Base-by-base conservation (phyloP, 2,797 vertebrate species). In the Acanthurus lineatus region DNA sequence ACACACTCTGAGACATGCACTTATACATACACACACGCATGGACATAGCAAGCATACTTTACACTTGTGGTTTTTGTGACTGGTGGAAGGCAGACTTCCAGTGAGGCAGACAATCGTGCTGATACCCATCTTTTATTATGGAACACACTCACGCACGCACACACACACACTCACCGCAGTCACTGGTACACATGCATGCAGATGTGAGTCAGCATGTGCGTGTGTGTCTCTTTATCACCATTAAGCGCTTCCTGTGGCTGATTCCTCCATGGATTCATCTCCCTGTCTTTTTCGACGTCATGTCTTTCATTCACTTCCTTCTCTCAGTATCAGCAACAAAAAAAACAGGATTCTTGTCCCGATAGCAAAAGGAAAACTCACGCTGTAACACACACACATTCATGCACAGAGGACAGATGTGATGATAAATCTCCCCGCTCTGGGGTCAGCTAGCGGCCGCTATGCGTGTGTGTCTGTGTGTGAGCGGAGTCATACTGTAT, bases 31-130 rank as follows among this genome's bases (percentile, higher is more conserved):
- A 35, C 15, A 19, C 54, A 72, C 35, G 76, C 28, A 49, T 25
- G n/a, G 61, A 65, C 90, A 93, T 89, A 86, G 86, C 84, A 83
- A 52, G 77, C 88, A 92, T 92, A 84, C 83, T 84, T 91, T 69
- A 79, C 70, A 84, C 74, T 84, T 86, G 85, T 73, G 82, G 84
- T 88, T 91, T 35, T 87, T 85, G 76, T 77, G 76, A 81, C 68
- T 79, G 40, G 72, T 77, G 63, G 67, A 86, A 52, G 65, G 78
- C 57, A 69, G 75, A 79, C 71, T 77, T 72, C 56, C 72, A 69
- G 62, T 28, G 54, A 74, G 40, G 56, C 66, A 68, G 71, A 86
- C 51, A 42, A 65, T 86, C 71, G 20, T 38, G 52, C 76, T 42
- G 84, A 87, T 88, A 86, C 59, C 48, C 59, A 77, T 89, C 75